A percentile compares a stretch with the other conserved stretches of the same genome.
Conservation (phyloP, 1,140 invertebrate species). For the Schlechtendalia chinensis region DNA sequence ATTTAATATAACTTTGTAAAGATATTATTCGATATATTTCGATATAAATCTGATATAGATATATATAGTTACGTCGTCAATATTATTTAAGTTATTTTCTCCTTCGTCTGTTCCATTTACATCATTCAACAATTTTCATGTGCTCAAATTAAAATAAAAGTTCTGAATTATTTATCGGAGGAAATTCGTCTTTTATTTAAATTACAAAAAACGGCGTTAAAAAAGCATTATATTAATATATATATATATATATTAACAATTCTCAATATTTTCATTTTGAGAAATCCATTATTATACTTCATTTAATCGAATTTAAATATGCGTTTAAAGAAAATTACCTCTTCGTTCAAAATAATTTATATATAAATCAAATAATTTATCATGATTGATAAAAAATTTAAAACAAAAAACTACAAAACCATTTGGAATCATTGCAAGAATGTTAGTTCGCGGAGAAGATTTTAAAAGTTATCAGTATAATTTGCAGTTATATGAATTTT, state of each 20-base stretch:
- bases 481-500: too few species aligned
- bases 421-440: neutral
- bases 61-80: neutral
- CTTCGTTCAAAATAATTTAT: neutral
- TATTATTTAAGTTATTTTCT: slow-evolving; percentile 24
- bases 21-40: neutral
- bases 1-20: neutral
- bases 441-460: neutral
- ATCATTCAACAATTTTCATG: slow-evolving; percentile 5
- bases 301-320: slow-evolving; percentile 15
- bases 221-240: neutral
- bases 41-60: neutral
- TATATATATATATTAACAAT: neutral
- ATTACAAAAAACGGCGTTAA: neutral
- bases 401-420: neutral
- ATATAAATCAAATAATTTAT: neutral
- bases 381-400: neutral
- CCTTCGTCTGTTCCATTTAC: neutral
- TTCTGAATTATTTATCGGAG: slow-evolving; percentile 19
- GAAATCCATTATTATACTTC: neutral
- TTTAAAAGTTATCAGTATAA: too few species aligned
- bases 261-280: slow-evolving; percentile 1
- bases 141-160: slow-evolving; percentile 20
- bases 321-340: neutral
- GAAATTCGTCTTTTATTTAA: neutral